Base-by-base conservation (phyloP, 64 coral and sea anemone genomes). In the Exaiptasia diaphana region DNA sequence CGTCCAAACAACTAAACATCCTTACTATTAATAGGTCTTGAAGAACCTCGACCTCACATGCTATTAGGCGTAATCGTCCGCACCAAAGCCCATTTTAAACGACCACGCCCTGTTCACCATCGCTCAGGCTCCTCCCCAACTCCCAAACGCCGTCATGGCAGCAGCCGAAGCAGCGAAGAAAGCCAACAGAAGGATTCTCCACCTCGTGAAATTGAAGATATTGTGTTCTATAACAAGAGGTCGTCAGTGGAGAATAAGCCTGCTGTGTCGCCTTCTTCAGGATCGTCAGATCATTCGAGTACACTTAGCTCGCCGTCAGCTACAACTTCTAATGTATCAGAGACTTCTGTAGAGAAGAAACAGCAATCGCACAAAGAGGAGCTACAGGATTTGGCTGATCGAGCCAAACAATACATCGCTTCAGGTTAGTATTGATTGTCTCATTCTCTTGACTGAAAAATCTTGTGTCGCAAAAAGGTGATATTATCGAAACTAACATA, bases 11-110 rank as follows among this genome's bases (percentile, higher is more conserved):
- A n/a, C n/a, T n/a, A n/a, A n/a, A n/a, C n/a, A n/a, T n/a, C n/a
- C n/a, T n/a, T n/a, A n/a, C n/a, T n/a, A n/a, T n/a, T n/a, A n/a
- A 20, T 30, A 99, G 95, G 95, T 13, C 56, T 99, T 50, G 84
- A 99, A 32, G 95, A 99, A 57, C 95, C 89, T 25, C 90, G 95
- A 20, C 95, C 95, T 10, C 95, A 99, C 41, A 99, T 99, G 85
- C 48, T 99, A 4, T 81, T 99, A 4, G 95, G 95, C n/a, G 52
- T 99, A 25, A 99, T 99, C 30, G 90, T 99, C 25, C 89, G 89
- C 38, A 83, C 52, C 36, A 99, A 89, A 41, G 78, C 67, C 0
- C 38, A 83, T 23, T 71, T 83, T 26, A 99, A 99, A 53, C 95
- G 95, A 36, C 80, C 86, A 2, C 79, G 90, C 3, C 30, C 95